phyloP scores from a whole-genome alignment of 2,797 vertebrate species.

The Choloepus didactylus region DNA sequence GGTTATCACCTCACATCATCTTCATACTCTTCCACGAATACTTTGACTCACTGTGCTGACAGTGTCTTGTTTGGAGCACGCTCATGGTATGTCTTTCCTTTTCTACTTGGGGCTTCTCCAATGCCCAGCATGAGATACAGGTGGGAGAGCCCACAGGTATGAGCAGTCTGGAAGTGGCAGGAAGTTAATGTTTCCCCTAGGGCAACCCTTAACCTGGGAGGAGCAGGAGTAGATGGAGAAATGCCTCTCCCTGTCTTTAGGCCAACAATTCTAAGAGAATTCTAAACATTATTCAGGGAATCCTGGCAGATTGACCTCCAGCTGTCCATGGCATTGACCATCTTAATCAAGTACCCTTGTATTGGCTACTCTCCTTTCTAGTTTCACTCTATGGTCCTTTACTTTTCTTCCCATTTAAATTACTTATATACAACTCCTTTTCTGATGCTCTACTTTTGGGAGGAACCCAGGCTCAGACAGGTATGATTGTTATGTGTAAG shows the following conservation, averaged over 20 bases:
- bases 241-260: not conserved
- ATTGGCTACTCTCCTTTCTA: not conserved
- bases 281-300: not conserved
- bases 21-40: not conserved
- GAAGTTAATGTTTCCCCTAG: not conserved
- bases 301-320: not conserved
- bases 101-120: not conserved
- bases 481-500: not conserved
- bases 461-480: not conserved
- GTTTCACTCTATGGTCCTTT: conserved; percentile 3
- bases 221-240: not conserved
- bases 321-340: not conserved
- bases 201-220: not conserved
- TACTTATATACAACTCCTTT: not conserved
- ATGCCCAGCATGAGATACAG: not conserved
- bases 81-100: not conserved
- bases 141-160: not conserved
- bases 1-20: not conserved
- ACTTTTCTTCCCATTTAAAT: not conserved
- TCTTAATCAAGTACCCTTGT: not conserved
- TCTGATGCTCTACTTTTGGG: not conserved
- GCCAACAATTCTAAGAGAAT: not conserved
- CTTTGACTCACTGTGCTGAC: not conserved
- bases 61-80: not conserved
- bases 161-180: not conserved